phyloP scores from a whole-genome alignment of 2,113 vertebrate genomes.

The Murina feae region DNA sequence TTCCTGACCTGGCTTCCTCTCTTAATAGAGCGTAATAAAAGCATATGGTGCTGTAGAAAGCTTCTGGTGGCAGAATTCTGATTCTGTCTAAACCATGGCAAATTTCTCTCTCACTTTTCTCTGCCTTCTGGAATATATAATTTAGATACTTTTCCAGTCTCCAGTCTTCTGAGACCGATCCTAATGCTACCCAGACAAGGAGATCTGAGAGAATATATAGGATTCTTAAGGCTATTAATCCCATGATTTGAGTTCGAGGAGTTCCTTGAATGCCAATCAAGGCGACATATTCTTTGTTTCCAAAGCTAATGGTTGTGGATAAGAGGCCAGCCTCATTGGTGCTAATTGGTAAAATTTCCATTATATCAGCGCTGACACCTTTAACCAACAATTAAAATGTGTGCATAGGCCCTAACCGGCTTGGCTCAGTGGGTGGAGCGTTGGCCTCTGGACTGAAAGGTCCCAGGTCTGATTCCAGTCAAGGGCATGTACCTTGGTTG shows the following conservation, averaged over 20 bases:
- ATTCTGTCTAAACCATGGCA: neutral
- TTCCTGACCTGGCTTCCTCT: constrained; percentile 35
- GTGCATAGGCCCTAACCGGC: no score
- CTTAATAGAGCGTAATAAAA: constrained; percentile 55
- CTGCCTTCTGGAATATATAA: neutral
- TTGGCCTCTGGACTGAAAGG: no score
- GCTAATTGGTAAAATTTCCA: neutral
- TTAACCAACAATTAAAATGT: neutral
- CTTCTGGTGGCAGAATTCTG: neutral
- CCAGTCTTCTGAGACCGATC: neutral
- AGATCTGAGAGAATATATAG: neutral
- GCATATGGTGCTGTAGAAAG: constrained; percentile 43
- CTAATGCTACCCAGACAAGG: neutral
- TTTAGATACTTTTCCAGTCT: neutral
- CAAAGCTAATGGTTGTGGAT: neutral
- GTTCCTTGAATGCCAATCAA: neutral
- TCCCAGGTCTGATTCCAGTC: no score
- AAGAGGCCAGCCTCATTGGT: neutral
- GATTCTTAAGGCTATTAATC: neutral
- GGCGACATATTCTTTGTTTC: neutral
- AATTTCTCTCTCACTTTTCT: neutral
- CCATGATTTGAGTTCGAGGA: neutral
- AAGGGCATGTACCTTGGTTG: no score
- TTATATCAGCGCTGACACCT: neutral
- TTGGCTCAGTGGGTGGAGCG: no score